Conservation (phyloP, 2,888 invertebrate genomes). For the Augochlorella aurata region DNA sequence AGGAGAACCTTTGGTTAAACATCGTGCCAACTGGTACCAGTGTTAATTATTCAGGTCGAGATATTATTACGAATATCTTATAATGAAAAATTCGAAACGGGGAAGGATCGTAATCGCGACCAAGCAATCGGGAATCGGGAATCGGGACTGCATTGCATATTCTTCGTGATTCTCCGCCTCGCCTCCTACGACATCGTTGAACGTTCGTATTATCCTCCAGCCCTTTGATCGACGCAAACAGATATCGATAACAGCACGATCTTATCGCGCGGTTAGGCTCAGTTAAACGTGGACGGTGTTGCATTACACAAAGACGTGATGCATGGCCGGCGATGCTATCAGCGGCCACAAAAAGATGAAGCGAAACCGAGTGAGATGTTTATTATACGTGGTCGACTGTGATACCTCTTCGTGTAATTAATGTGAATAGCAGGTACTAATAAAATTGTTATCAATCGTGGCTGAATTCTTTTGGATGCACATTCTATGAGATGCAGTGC, state of each 20-base stretch:
- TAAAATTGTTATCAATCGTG: conserved; percentile 39
- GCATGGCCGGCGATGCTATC: conserved; percentile 60
- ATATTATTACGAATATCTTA: conserved; percentile 16
- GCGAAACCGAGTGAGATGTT: conserved; percentile 50
- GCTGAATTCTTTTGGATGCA: not conserved
- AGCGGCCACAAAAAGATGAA: conserved; percentile 29
- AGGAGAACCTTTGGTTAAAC: too few species aligned
- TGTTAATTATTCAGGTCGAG: conserved; percentile 34
- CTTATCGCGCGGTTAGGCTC: conserved; percentile 62
- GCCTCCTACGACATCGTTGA: conserved; percentile 63
- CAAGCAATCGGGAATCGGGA: conserved; percentile 26
- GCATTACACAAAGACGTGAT: conserved; percentile 66
- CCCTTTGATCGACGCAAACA: conserved; percentile 64
- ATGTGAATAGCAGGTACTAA: conserved; percentile 31
- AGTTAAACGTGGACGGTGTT: conserved; percentile 65
- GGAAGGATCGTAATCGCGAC: conserved; percentile 32
- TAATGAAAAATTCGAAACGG: conserved; percentile 26
- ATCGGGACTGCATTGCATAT: conserved; percentile 15
- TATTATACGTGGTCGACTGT: conserved; percentile 44
- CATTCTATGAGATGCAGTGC: not conserved
- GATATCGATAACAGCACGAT: conserved; percentile 70
- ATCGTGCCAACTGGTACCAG: not conserved
- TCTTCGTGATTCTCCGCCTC: conserved; percentile 31
- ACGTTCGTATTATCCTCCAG: conserved; percentile 62
- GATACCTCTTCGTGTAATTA: conserved; percentile 25